Evolutionary conservation across 2,797 vertebrate genomes (phyloP), one percentile per base, ranked within the genome.

Genomic region (Ataeniobius toweri): DNA sequence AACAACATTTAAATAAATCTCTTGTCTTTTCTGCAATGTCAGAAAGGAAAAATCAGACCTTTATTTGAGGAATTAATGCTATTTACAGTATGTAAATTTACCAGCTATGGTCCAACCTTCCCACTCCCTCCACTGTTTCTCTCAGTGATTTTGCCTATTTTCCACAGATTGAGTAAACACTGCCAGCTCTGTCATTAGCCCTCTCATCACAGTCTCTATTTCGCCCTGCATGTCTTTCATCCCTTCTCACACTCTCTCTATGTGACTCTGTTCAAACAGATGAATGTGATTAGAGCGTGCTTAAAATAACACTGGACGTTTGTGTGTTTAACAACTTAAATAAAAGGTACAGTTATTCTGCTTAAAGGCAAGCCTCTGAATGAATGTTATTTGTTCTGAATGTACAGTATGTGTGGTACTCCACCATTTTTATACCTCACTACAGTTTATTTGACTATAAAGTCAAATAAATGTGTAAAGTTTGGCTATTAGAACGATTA

Each of bases 221-320:
- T 83, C 85, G 71, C 85, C 86, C 88, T 5, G n/a, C 50, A 31
- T 73, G 86, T 83, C 91, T 91, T 90, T 92, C 92, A 90, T 89
- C 87, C 84, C 78, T 82, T 91, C 88, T 80, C 83, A 22, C 83
- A 84, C 84, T 22, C 77, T 85, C 85, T 83, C 85, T 72, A 63
- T 80, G 68, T 55, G 80, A 86, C 92, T 91, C 90, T 94, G 93
- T 94, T 94, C 95, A 92, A 94, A 94, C 94, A 95, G 94, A 94
- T 94, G 92, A 93, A 94, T 91, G 92, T 94, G 93, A 94, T 96
- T 95, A 95, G 77, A 92, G 82, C 80, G 86, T 82, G 88, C 92
- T 95, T 94, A 91, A 92, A 92, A 93, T 92, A 92, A 91, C 93
- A 93, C 92, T 94, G 91, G 89, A 88, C 92, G 92, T 95, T 95